Evolutionary conservation across 1,140 invertebrate genomes (phyloP), one percentile per base, ranked within the genome.

Genomic region (Chrysopa pallens): DNA sequence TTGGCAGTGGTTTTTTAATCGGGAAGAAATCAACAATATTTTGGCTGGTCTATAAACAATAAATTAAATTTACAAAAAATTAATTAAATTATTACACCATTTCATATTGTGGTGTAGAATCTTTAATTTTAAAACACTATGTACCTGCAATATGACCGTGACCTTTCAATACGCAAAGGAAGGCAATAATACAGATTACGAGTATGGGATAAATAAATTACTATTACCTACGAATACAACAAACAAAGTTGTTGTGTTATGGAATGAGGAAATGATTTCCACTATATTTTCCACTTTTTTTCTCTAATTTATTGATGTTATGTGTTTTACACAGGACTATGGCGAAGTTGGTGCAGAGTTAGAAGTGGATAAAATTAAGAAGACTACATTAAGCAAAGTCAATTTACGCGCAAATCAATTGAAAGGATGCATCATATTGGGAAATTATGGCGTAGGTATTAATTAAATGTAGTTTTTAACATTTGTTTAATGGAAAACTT

Each of bases 381-480:
- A 38, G 58, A 33, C 67, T 29, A 69, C 70, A 39, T 60, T 84
- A 1, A 74, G 76, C 17, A 79, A 71, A 50, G 70, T 84, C 6
- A 83, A 82, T 59, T 62, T 84, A 36, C 66, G 79, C 43, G 74
- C 78, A 46, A 84, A 84, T 59, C 71, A 76, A 48, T 60, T 86
- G 6, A 82, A 83, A 58, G 82, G 81, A 48, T 82, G 78, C 59
- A 84, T 86, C 42, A 78, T 86, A 47, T 70, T 86, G 28, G 81
- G 80, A 45, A 84, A 84, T 58, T 86, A 84, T 59, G 80, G 79
- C 52, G 82, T 84, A 70, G 74, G 67, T 68, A 36, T 43, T 42
- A n/a, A 43, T 38, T 43, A 38, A 39, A 38, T 43, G 38, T 38
- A 29, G 38, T 36, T 37, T 4, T 28, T 42, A 36, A 36, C 6